Evolutionary conservation across 2,888 invertebrate genomes (phyloP).

Genomic region (Camptogramma bilineatum): DNA sequence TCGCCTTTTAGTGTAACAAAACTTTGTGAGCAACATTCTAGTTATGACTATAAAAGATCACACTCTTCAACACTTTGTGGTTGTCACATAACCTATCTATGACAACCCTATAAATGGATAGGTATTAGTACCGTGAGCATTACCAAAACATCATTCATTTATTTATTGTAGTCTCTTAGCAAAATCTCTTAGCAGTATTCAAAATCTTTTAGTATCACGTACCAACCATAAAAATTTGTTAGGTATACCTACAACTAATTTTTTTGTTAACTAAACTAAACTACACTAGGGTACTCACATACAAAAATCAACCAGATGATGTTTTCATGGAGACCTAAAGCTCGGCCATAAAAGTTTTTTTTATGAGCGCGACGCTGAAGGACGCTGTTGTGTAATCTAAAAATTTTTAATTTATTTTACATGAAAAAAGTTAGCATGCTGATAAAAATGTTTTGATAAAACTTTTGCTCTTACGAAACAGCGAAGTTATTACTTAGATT

Average conservation of each 20-base stretch:
- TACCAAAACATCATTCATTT: too few species aligned
- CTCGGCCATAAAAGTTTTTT: not conserved
- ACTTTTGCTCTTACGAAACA: slow-evolving; percentile 30
- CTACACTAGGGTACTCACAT: too few species aligned
- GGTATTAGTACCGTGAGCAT: too few species aligned
- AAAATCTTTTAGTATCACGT: too few species aligned
- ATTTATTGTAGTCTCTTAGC: too few species aligned
- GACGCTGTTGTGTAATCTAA: not conserved
- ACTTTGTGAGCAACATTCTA: slow-evolving; percentile 52
- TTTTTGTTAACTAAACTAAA: too few species aligned
- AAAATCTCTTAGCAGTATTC: too few species aligned
- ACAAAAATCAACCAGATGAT: too few species aligned
- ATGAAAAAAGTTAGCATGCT: slow-evolving; percentile 17
- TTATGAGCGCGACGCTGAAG: not conserved
- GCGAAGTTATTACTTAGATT: slow-evolving; percentile 24
- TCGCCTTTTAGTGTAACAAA: slow-evolving; percentile 62
- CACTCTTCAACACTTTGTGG: not conserved
- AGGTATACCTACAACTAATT: too few species aligned
- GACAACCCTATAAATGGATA: too few species aligned
- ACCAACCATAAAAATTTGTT: too few species aligned
- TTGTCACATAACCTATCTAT: not conserved
- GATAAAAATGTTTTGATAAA: slow-evolving; percentile 25
- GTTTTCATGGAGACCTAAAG: not conserved
- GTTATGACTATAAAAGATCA: not conserved
- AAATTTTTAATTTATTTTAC: slow-evolving; percentile 57